Evolutionary conservation across 2,888 invertebrate genomes (phyloP), one percentile per base, ranked within the genome.

Genomic region (Erynnis tages): DNA sequence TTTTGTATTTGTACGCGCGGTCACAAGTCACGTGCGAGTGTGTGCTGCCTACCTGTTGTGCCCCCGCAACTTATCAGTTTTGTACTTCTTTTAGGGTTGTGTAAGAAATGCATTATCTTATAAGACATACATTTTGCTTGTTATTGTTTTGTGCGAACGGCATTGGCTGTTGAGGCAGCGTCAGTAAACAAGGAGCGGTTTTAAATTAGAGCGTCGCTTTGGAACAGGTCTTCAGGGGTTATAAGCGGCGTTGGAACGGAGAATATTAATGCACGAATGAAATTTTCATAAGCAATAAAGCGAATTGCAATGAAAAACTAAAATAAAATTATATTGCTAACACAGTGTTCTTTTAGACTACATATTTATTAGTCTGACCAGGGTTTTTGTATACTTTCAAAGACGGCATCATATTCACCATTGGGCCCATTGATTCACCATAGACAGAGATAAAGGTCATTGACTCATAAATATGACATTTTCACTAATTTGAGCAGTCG

Each of bases 1-100:
- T 72, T 73, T 77, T 77, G 74, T 78, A 70, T 73, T 62, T 54
- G 63, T 62, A 58, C 71, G 66, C 65, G 70, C 81, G 82, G 85
- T 85, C 84, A 85, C 84, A 86, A 85, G 86, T 85, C 87, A 82
- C 57, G 54, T 64, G 73, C 59, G 65, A 61, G 54, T 79, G 82
- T 84, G 81, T 82, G 77, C 66, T 67, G 68, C 77, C 80, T 86
- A 85, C 85, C 83, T 84, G 81, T 80, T 76, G 74, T 84, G 81
- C 82, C 79, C 79, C 82, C 78, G 79, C 81, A 75, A 75, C 68
- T 78, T 79, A 77, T 79, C 75, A 75, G 68, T 82, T 80, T 82
- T 83, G 75, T 73, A 43, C 19, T 41, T 62, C 66, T 65, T 83
- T 81, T 82, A 82, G 77, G 83, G 78, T 72, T 76, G 72, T 73